phyloP scores from a whole-genome alignment of 2,888 invertebrate species.

The Polymixis flavicincta region DNA sequence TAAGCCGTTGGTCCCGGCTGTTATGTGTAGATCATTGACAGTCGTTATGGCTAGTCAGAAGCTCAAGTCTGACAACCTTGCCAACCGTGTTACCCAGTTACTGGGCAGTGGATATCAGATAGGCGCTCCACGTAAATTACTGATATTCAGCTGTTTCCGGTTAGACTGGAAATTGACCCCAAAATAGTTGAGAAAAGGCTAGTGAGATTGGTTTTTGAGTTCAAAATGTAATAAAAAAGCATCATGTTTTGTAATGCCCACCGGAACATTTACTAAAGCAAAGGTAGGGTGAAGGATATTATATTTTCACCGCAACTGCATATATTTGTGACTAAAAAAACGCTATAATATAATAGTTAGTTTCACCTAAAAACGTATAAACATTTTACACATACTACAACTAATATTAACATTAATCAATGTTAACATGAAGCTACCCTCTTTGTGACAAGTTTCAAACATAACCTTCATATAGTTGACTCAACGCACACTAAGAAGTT shows the following conservation, averaged over 20 bases:
- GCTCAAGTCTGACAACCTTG: too few relatives aligned
- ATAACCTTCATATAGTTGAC: conserved; percentile 37
- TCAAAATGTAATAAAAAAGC: conserved; percentile 4
- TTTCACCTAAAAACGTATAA: conserved; percentile 58
- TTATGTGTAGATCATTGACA: too few relatives aligned
- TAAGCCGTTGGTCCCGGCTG: too few relatives aligned
- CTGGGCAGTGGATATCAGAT: too few relatives aligned
- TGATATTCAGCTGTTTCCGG: too few relatives aligned
- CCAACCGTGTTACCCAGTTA: too few relatives aligned
- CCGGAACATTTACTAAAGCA: conserved; percentile 52
- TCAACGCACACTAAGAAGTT: conserved; percentile 46
- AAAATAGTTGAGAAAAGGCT: too few relatives aligned
- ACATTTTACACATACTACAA: conserved; percentile 58
- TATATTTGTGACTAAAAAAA: conserved; percentile 58
- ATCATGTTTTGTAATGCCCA: conserved; percentile 1
- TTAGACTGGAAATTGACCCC: too few relatives aligned
- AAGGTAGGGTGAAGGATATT: conserved; percentile 51
- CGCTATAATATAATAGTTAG: conserved; percentile 47
- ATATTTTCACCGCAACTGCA: conserved; percentile 44
- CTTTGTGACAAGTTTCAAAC: conserved; percentile 65
- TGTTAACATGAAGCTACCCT: conserved; percentile 61
- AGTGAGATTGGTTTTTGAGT: too few relatives aligned
- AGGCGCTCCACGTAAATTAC: too few relatives aligned
- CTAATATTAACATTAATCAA: conserved; percentile 52
- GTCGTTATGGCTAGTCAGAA: too few relatives aligned